Percentiles rank a stretch among this genome's conserved stretches.
These are phyloP conservation scores for Pelmatolapia mariae DNA, from an alignment of 2,113 vertebrate genomes.

Conservation along the genomic window DNA sequence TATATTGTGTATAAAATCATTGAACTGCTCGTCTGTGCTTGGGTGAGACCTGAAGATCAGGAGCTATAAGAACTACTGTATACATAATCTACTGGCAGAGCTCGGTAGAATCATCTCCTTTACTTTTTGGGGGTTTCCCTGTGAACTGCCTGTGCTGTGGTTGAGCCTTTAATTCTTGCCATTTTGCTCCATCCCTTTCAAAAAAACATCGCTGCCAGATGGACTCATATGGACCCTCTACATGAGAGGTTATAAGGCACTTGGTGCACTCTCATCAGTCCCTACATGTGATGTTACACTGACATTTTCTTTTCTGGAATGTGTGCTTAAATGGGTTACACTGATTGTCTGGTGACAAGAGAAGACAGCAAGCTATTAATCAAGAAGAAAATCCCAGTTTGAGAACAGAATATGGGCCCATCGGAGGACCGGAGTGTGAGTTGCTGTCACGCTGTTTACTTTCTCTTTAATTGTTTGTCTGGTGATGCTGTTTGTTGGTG, in stretches of 20 bases:
- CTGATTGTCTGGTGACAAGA: slow-evolving; percentile 40
- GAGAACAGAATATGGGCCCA: slow-evolving; percentile 46
- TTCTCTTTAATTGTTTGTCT: slow-evolving; percentile 71
- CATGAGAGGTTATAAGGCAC: slow-evolving; percentile 49
- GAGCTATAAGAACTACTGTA: slow-evolving; percentile 47
- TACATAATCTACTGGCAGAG: slow-evolving; percentile 8
- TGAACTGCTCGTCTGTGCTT: slow-evolving; percentile 1
- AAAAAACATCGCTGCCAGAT: slow-evolving; percentile 21
- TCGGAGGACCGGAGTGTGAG: slow-evolving; percentile 45
- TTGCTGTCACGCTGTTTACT: slow-evolving; percentile 58
- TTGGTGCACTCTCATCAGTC: slow-evolving; percentile 50
- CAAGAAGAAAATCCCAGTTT: slow-evolving; percentile 41
- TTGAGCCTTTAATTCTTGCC: slow-evolving; percentile 54
- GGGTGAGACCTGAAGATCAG: background rate
- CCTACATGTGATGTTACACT: slow-evolving; percentile 53
- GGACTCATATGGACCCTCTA: slow-evolving; percentile 25
- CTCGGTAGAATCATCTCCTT: slow-evolving; percentile 37
- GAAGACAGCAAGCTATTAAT: slow-evolving; percentile 49
- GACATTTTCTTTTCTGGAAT: slow-evolving; percentile 49
- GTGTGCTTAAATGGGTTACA: slow-evolving; percentile 62
- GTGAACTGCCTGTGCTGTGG: slow-evolving; percentile 64
- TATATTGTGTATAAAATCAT: slow-evolving; percentile 7
- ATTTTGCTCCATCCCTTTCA: slow-evolving; percentile 2
- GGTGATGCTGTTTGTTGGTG: slow-evolving; percentile 79
- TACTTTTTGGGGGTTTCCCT: background rate